Base-by-base conservation (phyloP, 1,140 invertebrate species). In the Drosophila tropicalis region DNA sequence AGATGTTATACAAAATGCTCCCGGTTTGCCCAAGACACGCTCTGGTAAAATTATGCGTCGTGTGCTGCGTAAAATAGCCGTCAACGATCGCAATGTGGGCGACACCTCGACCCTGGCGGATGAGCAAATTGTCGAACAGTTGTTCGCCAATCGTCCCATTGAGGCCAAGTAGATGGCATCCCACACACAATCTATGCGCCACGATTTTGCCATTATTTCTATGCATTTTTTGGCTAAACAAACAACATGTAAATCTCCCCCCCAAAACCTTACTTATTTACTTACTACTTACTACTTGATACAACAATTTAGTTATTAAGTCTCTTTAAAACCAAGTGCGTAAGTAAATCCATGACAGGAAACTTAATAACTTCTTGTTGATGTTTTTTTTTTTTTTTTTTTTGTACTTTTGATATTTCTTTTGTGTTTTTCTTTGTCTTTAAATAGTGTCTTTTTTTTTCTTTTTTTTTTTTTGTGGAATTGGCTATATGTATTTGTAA, bases 31-130 rank as follows among this genome's bases (percentile, higher is more conserved):
- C 0, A 99, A 99, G 93, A 99, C 99, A 0, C 94, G 98, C 41
- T 99, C 98, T 1, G 99, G 99, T 3, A 99, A 99, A 93, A 99
- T 99, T 54, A 99, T 99, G 97, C 94, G 99, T 51, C 94, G 99
- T 74, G 96, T 99, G 60, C 92, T 99, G 32, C 94, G 98, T 57
- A 99, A 99, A 94, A 96, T 99, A 10, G 98, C 98, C 0, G 93
- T 96, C 1, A 96, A 96, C 47, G 97, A 98, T 80, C 93, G 93
- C 36, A 95, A 99, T 76, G 95, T 99, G 56, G 99, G 98, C 5
- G 98, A 99, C 92, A 96, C 95, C 0, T 97, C 97, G 10, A 99
- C 98, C 1, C 92, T 99, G 65, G 97, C 97, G 34, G 98, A 99
- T 84, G 97, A 97, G 70, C 93, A 93, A 4, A 95, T 99, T 67